Percentiles rank a stretch among this genome's conserved stretches.
Evolutionary conservation across 2,797 vertebrate species (phyloP).

Genomic region (Anabacerthia variegaticeps): DNA sequence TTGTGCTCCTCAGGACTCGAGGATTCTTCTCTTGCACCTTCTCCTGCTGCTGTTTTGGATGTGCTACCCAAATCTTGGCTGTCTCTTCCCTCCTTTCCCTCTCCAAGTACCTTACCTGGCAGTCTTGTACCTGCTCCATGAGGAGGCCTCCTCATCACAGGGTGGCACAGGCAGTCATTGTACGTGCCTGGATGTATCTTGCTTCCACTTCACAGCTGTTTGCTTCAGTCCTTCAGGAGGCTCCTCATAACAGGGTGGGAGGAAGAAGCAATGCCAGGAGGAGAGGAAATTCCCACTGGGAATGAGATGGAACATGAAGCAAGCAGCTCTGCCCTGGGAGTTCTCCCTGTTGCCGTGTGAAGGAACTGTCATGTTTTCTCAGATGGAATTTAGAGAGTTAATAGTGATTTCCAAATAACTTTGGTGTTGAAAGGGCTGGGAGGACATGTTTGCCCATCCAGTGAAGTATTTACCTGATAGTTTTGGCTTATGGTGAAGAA

Average conservation of each 20-base stretch:
- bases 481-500: not conserved
- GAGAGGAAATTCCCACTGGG: not conserved
- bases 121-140: not conserved
- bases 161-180: not conserved
- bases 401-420: not conserved
- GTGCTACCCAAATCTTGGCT: not conserved
- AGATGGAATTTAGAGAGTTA: not conserved
- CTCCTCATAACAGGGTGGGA: not conserved
- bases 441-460: not conserved
- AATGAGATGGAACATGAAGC: not conserved
- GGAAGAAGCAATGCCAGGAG: not conserved
- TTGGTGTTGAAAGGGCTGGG: not conserved
- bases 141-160: not conserved
- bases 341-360: not conserved
- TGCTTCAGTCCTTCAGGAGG: not conserved
- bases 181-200: accelerated
- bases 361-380: not conserved
- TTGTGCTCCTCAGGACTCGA: not conserved
- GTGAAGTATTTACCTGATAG: not conserved
- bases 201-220: not conserved
- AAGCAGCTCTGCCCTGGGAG: not conserved
- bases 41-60: not conserved
- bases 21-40: not conserved
- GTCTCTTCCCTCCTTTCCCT: not conserved
- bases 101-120: not conserved